These are phyloP conservation scores for Alloscopus bannaensis DNA, from an alignment of 2,888 invertebrate genomes.

Conservation along the genomic window DNA sequence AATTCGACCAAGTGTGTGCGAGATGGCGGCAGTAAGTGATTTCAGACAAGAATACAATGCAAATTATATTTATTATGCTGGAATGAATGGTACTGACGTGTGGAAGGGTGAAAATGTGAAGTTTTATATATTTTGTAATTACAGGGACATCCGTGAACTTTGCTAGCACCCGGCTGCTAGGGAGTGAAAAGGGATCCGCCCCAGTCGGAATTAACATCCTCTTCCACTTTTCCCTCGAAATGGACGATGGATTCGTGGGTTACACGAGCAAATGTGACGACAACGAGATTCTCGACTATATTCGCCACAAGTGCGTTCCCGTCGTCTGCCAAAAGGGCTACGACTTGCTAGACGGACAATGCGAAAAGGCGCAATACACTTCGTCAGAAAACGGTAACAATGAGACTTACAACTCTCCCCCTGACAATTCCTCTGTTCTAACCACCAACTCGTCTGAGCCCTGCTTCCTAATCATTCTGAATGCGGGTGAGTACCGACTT, in stretches of 20 bases:
- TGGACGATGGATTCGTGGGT: conserved; percentile 65
- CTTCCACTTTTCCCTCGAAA: conserved; percentile 71
- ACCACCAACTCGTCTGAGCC: conserved; percentile 25
- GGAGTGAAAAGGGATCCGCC: conserved; percentile 17
- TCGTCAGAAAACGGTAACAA: not conserved
- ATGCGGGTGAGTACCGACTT: conserved; percentile 62
- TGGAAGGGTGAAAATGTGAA: conserved; percentile 17
- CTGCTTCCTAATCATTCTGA: conserved; percentile 70
- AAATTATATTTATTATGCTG: too few species aligned
- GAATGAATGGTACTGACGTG: not conserved
- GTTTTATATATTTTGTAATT: too few species aligned
- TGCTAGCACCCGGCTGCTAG: conserved; percentile 65
- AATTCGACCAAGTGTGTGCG: conserved; percentile 3
- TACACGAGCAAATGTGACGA: conserved; percentile 61
- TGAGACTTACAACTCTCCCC: not conserved
- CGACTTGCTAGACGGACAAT: conserved; percentile 44
- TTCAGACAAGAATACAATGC: too few species aligned
- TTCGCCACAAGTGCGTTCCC: conserved; percentile 72
- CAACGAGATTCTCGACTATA: conserved; percentile 73
- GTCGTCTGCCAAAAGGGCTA: conserved; percentile 67
- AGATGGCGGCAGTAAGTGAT: not conserved
- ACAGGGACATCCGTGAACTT: conserved; percentile 15
- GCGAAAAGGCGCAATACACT: not conserved
- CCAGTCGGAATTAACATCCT: conserved; percentile 63
- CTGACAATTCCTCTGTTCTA: not conserved